These are phyloP conservation scores for Rhagologus leucostigma DNA, from an alignment of 2,113 vertebrate genomes.

Conservation along the genomic window DNA sequence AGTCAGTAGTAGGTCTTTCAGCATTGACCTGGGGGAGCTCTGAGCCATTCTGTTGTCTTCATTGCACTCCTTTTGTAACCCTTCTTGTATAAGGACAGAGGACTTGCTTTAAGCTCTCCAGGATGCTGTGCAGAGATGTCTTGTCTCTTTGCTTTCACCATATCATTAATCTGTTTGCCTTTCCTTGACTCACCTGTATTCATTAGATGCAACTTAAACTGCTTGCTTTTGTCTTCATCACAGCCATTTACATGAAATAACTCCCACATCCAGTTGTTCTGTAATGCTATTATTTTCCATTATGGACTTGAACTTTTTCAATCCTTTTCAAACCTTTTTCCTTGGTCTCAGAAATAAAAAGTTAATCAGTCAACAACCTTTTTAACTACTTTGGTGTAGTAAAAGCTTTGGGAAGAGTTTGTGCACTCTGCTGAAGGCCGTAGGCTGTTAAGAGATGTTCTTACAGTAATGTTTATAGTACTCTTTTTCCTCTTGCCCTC, in stretches of 20 bases:
- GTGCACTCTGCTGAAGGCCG: neutral
- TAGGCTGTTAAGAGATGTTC: neutral
- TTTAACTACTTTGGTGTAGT: neutral
- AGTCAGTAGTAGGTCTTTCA: neutral
- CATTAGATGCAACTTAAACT: neutral
- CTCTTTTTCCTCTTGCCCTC: neutral
- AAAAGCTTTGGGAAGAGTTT: neutral
- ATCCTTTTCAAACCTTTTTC: neutral
- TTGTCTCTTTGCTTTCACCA: neutral
- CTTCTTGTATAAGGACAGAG: neutral
- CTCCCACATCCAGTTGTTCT: neutral
- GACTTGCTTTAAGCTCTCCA: neutral
- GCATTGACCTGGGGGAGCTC: neutral
- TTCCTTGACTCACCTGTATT: neutral
- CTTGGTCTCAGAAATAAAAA: neutral
- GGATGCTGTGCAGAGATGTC: neutral
- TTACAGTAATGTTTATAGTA: neutral
- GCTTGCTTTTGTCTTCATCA: neutral
- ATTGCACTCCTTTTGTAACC: neutral
- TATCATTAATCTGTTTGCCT: neutral
- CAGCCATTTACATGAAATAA: neutral
- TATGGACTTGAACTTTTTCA: neutral
- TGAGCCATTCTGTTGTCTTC: neutral
- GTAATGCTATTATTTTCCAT: neutral
- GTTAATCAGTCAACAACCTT: neutral